phyloP scores from a whole-genome alignment of 2,797 vertebrate genomes.

The Antrozous pallidus region DNA sequence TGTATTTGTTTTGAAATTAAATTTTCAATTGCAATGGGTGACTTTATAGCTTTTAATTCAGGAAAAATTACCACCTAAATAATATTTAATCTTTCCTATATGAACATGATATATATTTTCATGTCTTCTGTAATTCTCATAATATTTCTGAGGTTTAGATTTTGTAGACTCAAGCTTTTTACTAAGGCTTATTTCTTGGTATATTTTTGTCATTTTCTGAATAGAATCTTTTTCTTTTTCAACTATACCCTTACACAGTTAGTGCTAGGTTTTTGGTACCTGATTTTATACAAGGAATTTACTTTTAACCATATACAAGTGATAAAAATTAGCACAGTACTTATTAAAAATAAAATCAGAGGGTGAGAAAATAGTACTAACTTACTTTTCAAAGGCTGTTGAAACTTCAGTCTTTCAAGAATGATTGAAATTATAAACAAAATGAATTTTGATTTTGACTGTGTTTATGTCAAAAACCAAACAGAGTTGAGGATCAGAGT shows the following conservation, averaged over 20 bases:
- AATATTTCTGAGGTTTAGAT: background rate
- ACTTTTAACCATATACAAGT: background rate
- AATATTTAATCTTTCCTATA: background rate
- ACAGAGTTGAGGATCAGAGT: background rate
- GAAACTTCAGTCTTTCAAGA: background rate
- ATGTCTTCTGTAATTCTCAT: background rate
- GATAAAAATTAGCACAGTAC: background rate
- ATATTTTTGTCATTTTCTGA: background rate
- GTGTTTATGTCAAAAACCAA: background rate
- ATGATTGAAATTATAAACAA: conserved; percentile 17
- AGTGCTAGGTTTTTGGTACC: background rate
- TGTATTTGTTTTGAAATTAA: conserved; percentile 21
- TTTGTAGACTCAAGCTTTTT: background rate
- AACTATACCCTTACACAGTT: background rate
- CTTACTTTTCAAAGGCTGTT: background rate
- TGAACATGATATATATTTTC: background rate
- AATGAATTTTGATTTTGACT: background rate
- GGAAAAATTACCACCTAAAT: background rate
- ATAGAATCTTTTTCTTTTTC: background rate
- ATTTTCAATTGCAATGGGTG: background rate
- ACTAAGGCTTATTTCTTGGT: background rate
- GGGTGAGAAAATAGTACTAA: background rate
- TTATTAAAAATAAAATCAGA: background rate
- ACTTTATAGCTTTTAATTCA: background rate
- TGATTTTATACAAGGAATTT: conserved; percentile 3